Percentiles rank a stretch among this genome's conserved stretches.
These are phyloP conservation scores for Eumacrocentrus americanus DNA, from an alignment of 2,888 invertebrate species.

Conservation along the genomic window DNA sequence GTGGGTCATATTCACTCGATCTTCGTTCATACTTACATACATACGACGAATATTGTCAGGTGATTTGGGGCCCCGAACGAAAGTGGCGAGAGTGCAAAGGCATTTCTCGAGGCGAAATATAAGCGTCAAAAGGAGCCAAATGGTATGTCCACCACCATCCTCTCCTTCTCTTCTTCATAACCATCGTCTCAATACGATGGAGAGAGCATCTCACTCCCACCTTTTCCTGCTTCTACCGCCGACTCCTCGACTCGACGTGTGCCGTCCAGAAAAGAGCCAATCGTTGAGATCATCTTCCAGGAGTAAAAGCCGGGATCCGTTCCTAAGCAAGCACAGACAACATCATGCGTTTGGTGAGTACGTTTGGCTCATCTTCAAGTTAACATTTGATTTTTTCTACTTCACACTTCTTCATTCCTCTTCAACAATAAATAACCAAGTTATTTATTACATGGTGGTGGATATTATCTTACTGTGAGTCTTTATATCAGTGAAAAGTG, in stretches of 20 bases:
- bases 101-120: constrained; percentile 16
- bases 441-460: constrained; percentile 6
- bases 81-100: constrained; percentile 30
- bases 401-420: constrained; percentile 1
- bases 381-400: constrained; percentile 4
- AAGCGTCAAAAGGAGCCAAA: neutral
- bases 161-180: constrained; percentile 11
- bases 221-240: constrained; percentile 10
- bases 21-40: constrained; percentile 4
- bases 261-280: constrained; percentile 13
- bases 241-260: neutral
- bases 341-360: constrained; percentile 62
- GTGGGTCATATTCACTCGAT: constrained; percentile 19
- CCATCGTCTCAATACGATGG: neutral
- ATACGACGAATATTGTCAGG: constrained; percentile 20
- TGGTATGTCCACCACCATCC: constrained; percentile 12
- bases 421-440: neutral
- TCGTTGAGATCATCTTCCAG: constrained; percentile 43
- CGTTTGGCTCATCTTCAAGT: constrained; percentile 39
- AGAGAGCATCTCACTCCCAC: neutral
- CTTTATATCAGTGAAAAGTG: constrained; percentile 1
- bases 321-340: constrained; percentile 53
- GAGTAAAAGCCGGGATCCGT: constrained; percentile 53
- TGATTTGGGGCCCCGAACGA: constrained; percentile 23
- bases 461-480: constrained; percentile 1